These are phyloP conservation scores for Dermolepida albohirtum DNA, from an alignment of 2,888 invertebrate genomes.

Conservation along the genomic window DNA sequence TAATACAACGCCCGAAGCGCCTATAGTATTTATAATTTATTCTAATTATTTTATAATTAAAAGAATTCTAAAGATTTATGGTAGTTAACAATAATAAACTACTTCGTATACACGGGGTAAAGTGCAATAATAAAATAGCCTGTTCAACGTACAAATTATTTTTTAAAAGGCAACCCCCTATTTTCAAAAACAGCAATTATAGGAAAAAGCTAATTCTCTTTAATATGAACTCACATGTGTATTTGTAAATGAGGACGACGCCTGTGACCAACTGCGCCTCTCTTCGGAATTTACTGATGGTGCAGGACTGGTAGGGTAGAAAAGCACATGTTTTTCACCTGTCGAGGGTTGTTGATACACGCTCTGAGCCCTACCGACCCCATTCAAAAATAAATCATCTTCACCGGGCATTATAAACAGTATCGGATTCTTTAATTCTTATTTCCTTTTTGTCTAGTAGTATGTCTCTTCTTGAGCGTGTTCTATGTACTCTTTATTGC, in stretches of 20 bases:
- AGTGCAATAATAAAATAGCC: no score
- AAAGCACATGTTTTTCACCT: slow-evolving; percentile 65
- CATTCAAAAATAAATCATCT: slow-evolving; percentile 61
- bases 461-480: no score
- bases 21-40: no score
- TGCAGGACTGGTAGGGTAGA: slow-evolving; percentile 64
- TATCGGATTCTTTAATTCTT: background rate
- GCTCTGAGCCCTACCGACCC: slow-evolving; percentile 62
- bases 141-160: no score
- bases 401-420: slow-evolving; percentile 58
- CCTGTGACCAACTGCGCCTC: slow-evolving; percentile 61
- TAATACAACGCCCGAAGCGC: no score
- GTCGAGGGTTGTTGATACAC: slow-evolving; percentile 64
- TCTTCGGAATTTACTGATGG: slow-evolving; percentile 62
- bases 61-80: no score
- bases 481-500: background rate
- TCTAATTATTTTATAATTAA: no score
- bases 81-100: no score
- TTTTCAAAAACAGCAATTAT: no score
- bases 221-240: slow-evolving; percentile 55
- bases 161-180: no score
- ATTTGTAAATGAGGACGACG: slow-evolving; percentile 55
- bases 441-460: background rate
- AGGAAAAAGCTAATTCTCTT: background rate
- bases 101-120: no score